Conservation (phyloP, 2,888 invertebrate species). For the Dynastes grantii region DNA sequence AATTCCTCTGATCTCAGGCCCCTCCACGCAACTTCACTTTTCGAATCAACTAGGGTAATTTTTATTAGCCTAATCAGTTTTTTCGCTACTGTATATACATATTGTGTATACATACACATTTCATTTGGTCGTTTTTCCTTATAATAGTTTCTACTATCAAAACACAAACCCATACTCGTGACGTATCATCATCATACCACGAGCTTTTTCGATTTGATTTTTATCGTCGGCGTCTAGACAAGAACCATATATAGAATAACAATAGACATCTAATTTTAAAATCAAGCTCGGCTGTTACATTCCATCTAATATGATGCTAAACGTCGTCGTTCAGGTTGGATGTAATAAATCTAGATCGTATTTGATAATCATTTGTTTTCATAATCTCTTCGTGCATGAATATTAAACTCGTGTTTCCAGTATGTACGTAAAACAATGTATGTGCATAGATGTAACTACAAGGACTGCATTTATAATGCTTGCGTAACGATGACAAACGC, state of each 20-base stretch:
- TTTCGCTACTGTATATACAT: no score
- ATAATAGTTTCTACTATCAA: not conserved
- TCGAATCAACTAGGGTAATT: no score
- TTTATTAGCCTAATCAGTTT: no score
- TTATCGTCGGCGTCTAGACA: constrained; percentile 30
- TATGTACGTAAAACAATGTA: not conserved
- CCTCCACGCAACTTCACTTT: no score
- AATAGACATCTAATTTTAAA: constrained; percentile 28
- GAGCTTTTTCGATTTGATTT: constrained; percentile 22
- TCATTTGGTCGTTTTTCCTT: no score
- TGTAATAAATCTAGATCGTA: constrained; percentile 20
- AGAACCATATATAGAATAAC: constrained; percentile 30
- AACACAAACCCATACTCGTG: not conserved
- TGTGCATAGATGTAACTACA: constrained; percentile 1
- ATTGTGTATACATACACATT: no score
- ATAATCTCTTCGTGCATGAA: constrained; percentile 17
- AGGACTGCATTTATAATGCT: not conserved
- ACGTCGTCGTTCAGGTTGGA: not conserved
- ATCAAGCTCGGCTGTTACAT: constrained; percentile 16
- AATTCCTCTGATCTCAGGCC: no score
- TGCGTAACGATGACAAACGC: not conserved
- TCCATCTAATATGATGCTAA: constrained; percentile 28
- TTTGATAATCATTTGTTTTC: constrained; percentile 27
- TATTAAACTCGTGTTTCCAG: constrained; percentile 15
- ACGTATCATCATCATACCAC: not conserved